Evolutionary conservation across 2,888 invertebrate genomes (phyloP), one percentile per base, ranked within the genome.

Genomic region (Lottia scabra): DNA sequence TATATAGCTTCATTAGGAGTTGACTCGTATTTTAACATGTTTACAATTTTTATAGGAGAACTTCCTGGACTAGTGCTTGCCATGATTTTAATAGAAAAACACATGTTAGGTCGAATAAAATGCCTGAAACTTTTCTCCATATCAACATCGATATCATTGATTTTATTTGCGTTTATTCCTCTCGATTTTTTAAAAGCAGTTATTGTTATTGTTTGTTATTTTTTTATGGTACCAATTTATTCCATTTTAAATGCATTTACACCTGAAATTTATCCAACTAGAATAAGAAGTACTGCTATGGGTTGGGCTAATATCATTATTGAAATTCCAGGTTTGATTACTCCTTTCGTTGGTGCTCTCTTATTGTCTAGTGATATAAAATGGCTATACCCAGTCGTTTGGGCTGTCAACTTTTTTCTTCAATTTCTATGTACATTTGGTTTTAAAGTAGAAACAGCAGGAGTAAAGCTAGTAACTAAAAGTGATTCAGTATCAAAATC

Each of bases 211-310:
- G 64, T 83, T 12, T 83, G 84, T 38, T 86, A 84, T 69, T 84
- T 83, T 71, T 83, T 83, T 67, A 86, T 86, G 84, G 84, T 84
- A 30, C 84, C 86, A 15, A 83, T 85, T 48, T 86, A 84, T 73
- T 85, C 86, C 19, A 82, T 86, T 38, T 67, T 86, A 8, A 86
- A 85, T 68, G 83, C 86, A 3, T 82, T 81, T 70, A 85, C 86
- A 15, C 84, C 86, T 12, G 86, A 86, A 73, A 71, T 83, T 0
- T 86, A 83, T 68, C 84, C 85, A 2, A 86, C 86, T 10, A 75
- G 79, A 27, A 72, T 83, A 12, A 79, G 86, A 13, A 81, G 83
- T 65, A 81, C 83, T 19, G 84, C 86, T 15, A 81, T 86, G 82
- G 86, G 83, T 2, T 83, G 81, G 78, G 76, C 84, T 48, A 83